Evolutionary conservation across 2,888 invertebrate species (phyloP).

Genomic region (Apamea monoglypha): DNA sequence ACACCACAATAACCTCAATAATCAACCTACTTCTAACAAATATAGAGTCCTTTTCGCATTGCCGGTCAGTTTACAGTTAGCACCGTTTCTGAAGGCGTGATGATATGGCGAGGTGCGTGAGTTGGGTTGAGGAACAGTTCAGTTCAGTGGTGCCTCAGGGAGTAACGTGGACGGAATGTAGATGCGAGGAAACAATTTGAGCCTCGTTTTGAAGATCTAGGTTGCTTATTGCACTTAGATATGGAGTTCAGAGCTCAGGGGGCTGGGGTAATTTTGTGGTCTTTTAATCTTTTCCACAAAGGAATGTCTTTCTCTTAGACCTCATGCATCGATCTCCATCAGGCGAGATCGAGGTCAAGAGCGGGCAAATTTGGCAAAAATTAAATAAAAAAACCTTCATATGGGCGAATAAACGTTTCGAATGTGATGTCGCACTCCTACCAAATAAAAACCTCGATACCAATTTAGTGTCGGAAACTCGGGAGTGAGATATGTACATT

Average conservation of each 20-base stretch:
- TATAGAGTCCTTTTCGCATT: constrained; percentile 79
- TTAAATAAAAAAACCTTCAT: not conserved
- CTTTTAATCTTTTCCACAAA: not conserved
- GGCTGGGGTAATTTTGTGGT: not conserved
- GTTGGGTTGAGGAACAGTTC: constrained; percentile 70
- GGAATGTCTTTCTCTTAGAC: not conserved
- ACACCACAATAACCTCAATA: constrained; percentile 74
- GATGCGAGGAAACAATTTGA: constrained; percentile 35
- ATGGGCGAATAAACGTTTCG: not conserved
- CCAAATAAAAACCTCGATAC: not conserved
- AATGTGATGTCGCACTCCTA: not conserved
- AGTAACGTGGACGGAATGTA: constrained; percentile 70
- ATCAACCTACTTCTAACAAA: constrained; percentile 75
- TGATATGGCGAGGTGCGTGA: constrained; percentile 79
- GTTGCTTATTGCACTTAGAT: constrained; percentile 11
- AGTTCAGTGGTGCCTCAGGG: constrained; percentile 70
- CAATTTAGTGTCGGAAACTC: not conserved
- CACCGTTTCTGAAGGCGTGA: constrained; percentile 75
- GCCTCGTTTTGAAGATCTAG: constrained; percentile 24
- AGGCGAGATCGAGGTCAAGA: not conserved
- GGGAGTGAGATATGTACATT: not conserved
- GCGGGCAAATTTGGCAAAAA: not conserved
- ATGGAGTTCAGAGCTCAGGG: not conserved
- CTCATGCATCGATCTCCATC: not conserved
- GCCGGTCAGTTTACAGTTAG: constrained; percentile 80